These are phyloP conservation scores for Hylaea fasciaria DNA, from an alignment of 2,888 invertebrate species.

Conservation along the genomic window DNA sequence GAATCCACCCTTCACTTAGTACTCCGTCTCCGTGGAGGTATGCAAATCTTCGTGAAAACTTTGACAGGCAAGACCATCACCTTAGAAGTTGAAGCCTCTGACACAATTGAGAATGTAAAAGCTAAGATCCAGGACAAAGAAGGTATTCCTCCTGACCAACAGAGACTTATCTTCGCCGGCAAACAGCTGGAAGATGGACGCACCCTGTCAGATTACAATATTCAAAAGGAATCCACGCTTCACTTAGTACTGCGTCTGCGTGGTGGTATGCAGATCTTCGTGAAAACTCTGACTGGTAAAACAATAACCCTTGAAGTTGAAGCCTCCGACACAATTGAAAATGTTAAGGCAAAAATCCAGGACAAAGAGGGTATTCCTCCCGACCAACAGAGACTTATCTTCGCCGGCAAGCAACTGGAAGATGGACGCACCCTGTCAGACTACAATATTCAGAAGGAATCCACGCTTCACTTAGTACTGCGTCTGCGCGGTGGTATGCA, in stretches of 20 bases:
- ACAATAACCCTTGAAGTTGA: constrained; percentile 41
- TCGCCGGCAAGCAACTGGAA: constrained; percentile 43
- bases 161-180: constrained; percentile 41
- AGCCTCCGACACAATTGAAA: constrained; percentile 41
- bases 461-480: constrained; percentile 38
- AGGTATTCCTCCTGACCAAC: constrained; percentile 43
- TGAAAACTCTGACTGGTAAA: constrained; percentile 41
- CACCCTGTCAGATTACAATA: constrained; percentile 41
- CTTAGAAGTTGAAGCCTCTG: constrained; percentile 39
- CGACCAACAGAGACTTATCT: constrained; percentile 42
- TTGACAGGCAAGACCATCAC: constrained; percentile 43
- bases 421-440: constrained; percentile 41
- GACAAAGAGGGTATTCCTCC: constrained; percentile 44
- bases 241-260: constrained; percentile 41
- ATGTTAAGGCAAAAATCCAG: constrained; percentile 43
- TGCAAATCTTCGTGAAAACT: constrained; percentile 44
- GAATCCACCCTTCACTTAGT: constrained; percentile 42
- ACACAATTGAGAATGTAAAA: constrained; percentile 42
- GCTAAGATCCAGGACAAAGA: constrained; percentile 44
- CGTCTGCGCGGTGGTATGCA: constrained; percentile 45
- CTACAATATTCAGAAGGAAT: constrained; percentile 43
- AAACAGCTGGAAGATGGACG: constrained; percentile 43
- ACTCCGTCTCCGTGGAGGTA: constrained; percentile 42
- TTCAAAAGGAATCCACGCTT: constrained; percentile 42
- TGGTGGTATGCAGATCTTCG: constrained; percentile 45